phyloP scores from a whole-genome alignment of 2,797 vertebrate genomes.

The Morelia viridis region DNA sequence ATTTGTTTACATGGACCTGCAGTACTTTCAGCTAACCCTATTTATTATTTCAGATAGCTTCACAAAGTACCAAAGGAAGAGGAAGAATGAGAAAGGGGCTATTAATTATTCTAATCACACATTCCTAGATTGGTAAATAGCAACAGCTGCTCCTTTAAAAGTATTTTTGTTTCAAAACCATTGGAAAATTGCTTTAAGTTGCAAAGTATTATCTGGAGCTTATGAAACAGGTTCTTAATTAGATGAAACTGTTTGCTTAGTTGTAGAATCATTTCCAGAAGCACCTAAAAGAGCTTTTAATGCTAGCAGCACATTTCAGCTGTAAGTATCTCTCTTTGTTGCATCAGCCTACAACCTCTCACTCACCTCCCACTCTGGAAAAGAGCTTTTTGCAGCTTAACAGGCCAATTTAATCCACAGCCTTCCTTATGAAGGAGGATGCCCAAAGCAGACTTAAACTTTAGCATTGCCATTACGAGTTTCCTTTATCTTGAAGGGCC shows the following conservation, averaged over 20 bases:
- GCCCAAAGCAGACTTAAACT: neutral
- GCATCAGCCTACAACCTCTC: neutral
- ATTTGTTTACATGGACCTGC: neutral
- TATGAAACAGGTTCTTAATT: conserved; percentile 62
- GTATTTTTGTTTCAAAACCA: conserved; percentile 42
- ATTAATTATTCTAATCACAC: conserved; percentile 23
- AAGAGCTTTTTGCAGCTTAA: conserved; percentile 3
- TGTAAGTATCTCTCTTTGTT: conserved; percentile 21
- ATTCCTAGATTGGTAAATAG: conserved; percentile 18
- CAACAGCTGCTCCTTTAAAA: conserved; percentile 40
- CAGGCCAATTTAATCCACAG: neutral
- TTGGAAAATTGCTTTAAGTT: conserved; percentile 61
- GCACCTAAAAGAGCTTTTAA: conserved; percentile 51
- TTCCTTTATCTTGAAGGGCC: neutral
- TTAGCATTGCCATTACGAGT: neutral
- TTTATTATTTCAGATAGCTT: conserved; percentile 13
- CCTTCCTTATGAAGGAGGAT: conserved; percentile 1
- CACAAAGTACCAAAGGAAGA: neutral
- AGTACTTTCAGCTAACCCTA: neutral
- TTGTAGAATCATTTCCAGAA: conserved; percentile 50
- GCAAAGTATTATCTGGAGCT: conserved; percentile 55
- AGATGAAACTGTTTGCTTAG: conserved; percentile 59
- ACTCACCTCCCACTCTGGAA: conserved; percentile 22
- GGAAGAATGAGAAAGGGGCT: neutral
- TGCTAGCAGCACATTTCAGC: conserved; percentile 42